Evolutionary conservation across 53 echinoderm and acorn worm genomes (phyloP).

Genomic region (Echinarachnius parma): DNA sequence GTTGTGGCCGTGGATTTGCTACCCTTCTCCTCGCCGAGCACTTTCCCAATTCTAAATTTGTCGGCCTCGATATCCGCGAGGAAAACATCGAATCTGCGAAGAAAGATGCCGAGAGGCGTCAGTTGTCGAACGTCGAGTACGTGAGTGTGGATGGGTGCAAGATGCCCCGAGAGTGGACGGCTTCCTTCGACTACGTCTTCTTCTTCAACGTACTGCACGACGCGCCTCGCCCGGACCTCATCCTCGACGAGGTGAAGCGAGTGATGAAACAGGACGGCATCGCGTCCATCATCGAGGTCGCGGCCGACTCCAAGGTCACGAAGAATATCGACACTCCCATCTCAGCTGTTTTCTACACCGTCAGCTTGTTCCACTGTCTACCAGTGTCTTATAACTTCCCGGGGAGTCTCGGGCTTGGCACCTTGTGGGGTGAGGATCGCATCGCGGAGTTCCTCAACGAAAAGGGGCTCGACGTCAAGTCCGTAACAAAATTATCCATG

Average conservation of each 20-base stretch:
- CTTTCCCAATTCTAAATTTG: conserved; percentile 61
- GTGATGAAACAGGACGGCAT: conserved; percentile 52
- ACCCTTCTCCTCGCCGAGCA: conserved; percentile 42
- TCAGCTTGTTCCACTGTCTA: conserved; percentile 73
- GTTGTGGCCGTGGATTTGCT: conserved; percentile 57
- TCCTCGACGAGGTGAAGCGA: conserved; percentile 45
- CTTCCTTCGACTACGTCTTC: conserved; percentile 67
- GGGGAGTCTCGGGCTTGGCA: conserved; percentile 68
- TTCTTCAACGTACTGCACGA: conserved; percentile 63
- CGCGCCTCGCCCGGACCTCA: conserved; percentile 46
- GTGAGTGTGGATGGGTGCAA: conserved; percentile 32
- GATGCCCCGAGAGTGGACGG: conserved; percentile 58
- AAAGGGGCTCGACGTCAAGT: conserved; percentile 51
- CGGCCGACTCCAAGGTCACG: conserved; percentile 40
- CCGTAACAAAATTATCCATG: not conserved
- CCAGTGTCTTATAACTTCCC: conserved; percentile 51
- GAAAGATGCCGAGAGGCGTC: conserved; percentile 11
- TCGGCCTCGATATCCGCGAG: conserved; percentile 59
- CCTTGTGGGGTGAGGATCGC: conserved; percentile 70
- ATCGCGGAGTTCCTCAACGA: conserved; percentile 61
- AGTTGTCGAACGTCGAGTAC: conserved; percentile 51
- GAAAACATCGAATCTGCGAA: conserved; percentile 21
- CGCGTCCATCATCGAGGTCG: conserved; percentile 54
- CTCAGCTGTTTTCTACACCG: conserved; percentile 20
- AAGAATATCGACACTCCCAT: conserved; percentile 35